phyloP scores from a whole-genome alignment of 1,140 invertebrate genomes.

The Ganaspis sp. region DNA sequence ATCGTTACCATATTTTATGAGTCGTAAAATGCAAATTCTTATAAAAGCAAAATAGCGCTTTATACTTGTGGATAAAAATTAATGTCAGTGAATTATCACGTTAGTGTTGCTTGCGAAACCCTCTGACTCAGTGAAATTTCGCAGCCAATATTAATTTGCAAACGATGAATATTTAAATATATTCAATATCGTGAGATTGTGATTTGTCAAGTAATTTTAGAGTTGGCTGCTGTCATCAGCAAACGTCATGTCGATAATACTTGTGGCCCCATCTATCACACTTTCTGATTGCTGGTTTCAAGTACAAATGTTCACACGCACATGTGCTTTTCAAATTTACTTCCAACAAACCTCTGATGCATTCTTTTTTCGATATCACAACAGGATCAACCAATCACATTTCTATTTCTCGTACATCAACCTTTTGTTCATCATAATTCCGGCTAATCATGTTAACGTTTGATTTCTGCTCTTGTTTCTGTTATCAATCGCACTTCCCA shows the following conservation, averaged over 20 bases:
- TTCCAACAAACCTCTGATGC: neutral
- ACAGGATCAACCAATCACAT: neutral
- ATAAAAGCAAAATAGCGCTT: slow-evolving; percentile 1
- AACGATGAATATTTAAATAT: neutral
- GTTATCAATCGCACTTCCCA: neutral
- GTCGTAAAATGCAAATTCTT: slow-evolving; percentile 3
- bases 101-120: neutral
- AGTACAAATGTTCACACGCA: neutral
- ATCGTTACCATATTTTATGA: slow-evolving; percentile 5
- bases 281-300: neutral
- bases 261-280: slow-evolving; percentile 12
- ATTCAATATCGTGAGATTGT: neutral
- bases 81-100: slow-evolving; percentile 10
- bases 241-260: slow-evolving; percentile 11
- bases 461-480: neutral
- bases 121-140: neutral
- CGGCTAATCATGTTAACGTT: neutral
- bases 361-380: neutral
- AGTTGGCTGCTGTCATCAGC: neutral
- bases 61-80: slow-evolving; percentile 4
- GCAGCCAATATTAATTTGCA: neutral
- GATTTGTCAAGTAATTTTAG: neutral
- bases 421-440: neutral
- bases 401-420: neutral
- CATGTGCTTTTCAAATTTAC: slow-evolving; percentile 14